Percentiles rank a stretch among this genome's conserved stretches.
Conservation (phyloP, 2,797 vertebrate genomes). For the Sitta carolinensis region DNA sequence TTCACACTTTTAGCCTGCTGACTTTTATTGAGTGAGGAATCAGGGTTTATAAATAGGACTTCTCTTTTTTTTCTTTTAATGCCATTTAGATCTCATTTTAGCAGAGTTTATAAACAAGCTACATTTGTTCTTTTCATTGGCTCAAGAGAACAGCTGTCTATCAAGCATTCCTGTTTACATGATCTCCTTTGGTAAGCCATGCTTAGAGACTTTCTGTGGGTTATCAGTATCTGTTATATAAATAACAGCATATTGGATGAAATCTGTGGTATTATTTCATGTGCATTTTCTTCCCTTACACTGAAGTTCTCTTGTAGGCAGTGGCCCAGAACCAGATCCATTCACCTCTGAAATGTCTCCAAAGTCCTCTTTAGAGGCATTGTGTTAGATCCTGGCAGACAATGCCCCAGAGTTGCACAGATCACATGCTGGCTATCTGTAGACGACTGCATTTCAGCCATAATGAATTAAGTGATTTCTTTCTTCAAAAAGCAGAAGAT, state of each 20-base stretch:
- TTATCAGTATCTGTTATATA: conserved; percentile 40
- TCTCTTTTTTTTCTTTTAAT: neutral
- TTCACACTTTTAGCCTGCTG: conserved; percentile 54
- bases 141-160: conserved; percentile 53
- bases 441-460: neutral
- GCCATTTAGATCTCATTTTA: conserved; percentile 53
- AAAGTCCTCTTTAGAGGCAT: neutral
- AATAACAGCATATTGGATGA: conserved; percentile 4
- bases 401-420: neutral
- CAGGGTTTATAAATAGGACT: conserved; percentile 53
- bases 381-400: neutral
- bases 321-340: neutral
- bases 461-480: conserved; percentile 46
- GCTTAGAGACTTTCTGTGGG: conserved; percentile 10
- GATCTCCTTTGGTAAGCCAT: neutral
- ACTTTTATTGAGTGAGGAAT: conserved; percentile 52
- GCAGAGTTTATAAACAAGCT: conserved; percentile 52
- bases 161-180: conserved; percentile 39
- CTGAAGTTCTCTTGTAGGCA: neutral
- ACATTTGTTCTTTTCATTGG: conserved; percentile 54
- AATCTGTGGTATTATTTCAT: conserved; percentile 9
- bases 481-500: conserved; percentile 33
- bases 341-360: conserved; percentile 3
- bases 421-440: conserved; percentile 1
- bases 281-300: neutral